Evolutionary conservation across 1,140 invertebrate species (phyloP).

Genomic region (Battus philenor): DNA sequence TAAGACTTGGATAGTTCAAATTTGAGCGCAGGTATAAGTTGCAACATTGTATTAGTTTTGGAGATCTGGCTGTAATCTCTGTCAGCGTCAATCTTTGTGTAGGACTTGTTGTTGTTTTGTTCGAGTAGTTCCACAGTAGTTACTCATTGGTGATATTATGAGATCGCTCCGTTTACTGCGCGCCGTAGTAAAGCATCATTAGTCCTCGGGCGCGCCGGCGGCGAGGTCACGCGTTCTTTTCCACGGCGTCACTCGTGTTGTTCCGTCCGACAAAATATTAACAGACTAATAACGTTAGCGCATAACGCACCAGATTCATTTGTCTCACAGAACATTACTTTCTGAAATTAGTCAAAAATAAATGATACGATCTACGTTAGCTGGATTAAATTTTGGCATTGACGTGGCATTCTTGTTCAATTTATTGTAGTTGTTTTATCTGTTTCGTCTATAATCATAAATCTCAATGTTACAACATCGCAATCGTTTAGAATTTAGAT

Average conservation of each 20-base stretch:
- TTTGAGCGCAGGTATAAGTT: too few species aligned
- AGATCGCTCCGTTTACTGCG: slow-evolving; percentile 14
- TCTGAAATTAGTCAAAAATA: not conserved
- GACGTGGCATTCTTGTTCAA: too few species aligned
- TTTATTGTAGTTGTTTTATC: too few species aligned
- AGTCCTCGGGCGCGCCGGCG: not conserved
- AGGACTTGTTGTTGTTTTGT: too few species aligned
- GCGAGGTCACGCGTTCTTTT: slow-evolving; percentile 11
- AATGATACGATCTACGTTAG: not conserved
- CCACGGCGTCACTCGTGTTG: slow-evolving; percentile 4
- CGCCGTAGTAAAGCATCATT: slow-evolving; percentile 6
- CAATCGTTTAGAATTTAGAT: too few species aligned
- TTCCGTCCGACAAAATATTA: slow-evolving; percentile 9
- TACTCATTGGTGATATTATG: slow-evolving; percentile 2
- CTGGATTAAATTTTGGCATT: slow-evolving; percentile 5
- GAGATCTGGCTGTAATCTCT: too few species aligned
- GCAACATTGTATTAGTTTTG: too few species aligned
- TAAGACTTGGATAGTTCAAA: too few species aligned
- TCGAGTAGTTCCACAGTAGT: not conserved
- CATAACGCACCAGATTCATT: slow-evolving; percentile 1
- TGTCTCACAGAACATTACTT: not conserved
- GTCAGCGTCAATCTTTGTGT: too few species aligned
- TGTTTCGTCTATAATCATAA: too few species aligned
- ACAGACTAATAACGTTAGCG: slow-evolving; percentile 11
- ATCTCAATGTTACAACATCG: too few species aligned